A percentile compares a stretch with the other conserved stretches of the same genome.
Conservation (phyloP, 2,113 vertebrate genomes). For the Alligator mississippiensis region DNA sequence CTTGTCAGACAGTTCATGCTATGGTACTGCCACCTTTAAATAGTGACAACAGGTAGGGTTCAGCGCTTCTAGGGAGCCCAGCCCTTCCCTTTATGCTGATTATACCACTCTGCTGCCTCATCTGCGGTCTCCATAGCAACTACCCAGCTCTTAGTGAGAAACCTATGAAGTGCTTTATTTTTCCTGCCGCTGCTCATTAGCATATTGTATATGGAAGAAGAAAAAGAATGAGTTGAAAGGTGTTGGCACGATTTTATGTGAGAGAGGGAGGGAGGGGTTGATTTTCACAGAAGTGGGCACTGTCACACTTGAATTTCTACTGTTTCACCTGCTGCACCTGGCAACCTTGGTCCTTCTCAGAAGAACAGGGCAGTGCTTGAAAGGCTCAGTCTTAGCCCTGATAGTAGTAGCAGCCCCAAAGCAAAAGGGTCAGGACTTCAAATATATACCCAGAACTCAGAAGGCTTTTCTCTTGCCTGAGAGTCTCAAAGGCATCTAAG, state of each 20-base stretch:
- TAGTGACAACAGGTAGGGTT: neutral
- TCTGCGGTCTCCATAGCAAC: slow-evolving; percentile 32
- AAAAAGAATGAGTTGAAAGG: neutral
- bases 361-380: accelerated
- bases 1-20: accelerated
- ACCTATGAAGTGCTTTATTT: neutral
- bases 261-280: neutral
- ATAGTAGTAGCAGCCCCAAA: neutral
- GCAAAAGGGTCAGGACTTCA: neutral
- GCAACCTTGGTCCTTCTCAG: neutral
- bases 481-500: slow-evolving; percentile 61
- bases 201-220: neutral
- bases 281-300: neutral
- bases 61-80: accelerated
- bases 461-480: slow-evolving; percentile 8
- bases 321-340: neutral
- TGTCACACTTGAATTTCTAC: neutral
- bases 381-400: neutral
- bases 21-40: accelerated
- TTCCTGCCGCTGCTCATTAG: neutral
- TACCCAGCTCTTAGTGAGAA: neutral
- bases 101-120: neutral
- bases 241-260: neutral
- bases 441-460: neutral
- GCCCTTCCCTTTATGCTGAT: neutral